Evolutionary conservation across 2,888 invertebrate genomes (phyloP).

Genomic region (Cosmia pyralina): DNA sequence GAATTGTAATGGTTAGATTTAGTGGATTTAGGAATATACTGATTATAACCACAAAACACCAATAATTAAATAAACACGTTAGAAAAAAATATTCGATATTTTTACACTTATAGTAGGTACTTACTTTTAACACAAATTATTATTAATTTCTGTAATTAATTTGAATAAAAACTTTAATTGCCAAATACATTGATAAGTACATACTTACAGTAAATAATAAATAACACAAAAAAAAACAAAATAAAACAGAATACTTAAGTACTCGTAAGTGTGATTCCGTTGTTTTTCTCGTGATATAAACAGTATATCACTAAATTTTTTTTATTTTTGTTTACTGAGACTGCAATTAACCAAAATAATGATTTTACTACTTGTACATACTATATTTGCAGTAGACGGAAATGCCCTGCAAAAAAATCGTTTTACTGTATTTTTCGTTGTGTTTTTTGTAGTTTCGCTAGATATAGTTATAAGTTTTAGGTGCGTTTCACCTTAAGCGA

Average conservation of each 20-base stretch:
- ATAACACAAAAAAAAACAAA: background rate
- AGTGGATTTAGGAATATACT: constrained; percentile 31
- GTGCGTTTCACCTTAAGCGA: constrained; percentile 38
- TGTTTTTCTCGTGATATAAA: background rate
- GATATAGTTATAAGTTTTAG: constrained; percentile 26
- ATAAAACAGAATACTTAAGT: background rate
- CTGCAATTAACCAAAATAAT: constrained; percentile 67
- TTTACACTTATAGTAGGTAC: too few relatives aligned
- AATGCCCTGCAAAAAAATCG: constrained; percentile 72
- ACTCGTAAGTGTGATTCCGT: background rate
- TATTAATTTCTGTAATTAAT: background rate
- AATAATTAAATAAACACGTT: background rate
- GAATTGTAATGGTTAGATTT: background rate
- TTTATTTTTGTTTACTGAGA: constrained; percentile 48
- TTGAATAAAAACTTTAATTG: background rate
- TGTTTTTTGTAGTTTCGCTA: constrained; percentile 48
- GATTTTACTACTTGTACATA: constrained; percentile 57
- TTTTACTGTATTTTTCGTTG: constrained; percentile 75
- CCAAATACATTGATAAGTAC: background rate
- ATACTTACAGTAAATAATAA: background rate
- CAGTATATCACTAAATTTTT: constrained; percentile 7
- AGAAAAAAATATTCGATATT: background rate
- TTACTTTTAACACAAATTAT: background rate
- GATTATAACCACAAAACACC: constrained; percentile 8
- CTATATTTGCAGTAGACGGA: constrained; percentile 40